These are phyloP conservation scores for Chymomyza costata DNA, from an alignment of 1,140 invertebrate genomes.

Conservation along the genomic window DNA sequence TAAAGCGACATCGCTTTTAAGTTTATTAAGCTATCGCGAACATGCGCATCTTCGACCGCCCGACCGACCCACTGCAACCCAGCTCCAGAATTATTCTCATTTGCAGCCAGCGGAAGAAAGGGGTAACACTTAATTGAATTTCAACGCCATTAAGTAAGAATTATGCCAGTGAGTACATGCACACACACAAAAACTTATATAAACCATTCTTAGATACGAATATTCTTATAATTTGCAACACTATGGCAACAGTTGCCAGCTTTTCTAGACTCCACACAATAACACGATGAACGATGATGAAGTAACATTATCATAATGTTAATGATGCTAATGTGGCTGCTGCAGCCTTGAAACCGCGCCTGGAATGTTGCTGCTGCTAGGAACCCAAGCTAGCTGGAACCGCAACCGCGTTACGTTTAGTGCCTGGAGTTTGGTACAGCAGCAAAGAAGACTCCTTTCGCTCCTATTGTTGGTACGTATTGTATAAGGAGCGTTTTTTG, in stretches of 20 bases:
- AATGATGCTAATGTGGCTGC: slow-evolving; percentile 59
- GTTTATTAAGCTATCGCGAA: slow-evolving; percentile 68
- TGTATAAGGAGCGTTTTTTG: too few species aligned
- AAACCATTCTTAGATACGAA: too few species aligned
- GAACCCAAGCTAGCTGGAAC: slow-evolving; percentile 26
- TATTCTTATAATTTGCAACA: too few species aligned
- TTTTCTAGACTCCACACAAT: background rate
- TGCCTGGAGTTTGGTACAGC: too few species aligned
- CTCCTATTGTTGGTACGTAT: too few species aligned
- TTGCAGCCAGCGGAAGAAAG: slow-evolving; percentile 32
- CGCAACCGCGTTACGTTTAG: slow-evolving; percentile 10
- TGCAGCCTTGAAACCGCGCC: slow-evolving; percentile 13
- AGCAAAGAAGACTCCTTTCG: too few species aligned
- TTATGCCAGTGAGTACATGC: slow-evolving; percentile 29
- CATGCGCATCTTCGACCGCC: too few species aligned
- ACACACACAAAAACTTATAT: too few species aligned
- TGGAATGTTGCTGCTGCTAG: slow-evolving; percentile 9
- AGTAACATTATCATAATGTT: slow-evolving; percentile 41
- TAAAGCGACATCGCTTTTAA: slow-evolving; percentile 56
- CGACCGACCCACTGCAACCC: too few species aligned
- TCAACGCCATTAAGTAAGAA: slow-evolving; percentile 66
- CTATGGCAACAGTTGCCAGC: slow-evolving; percentile 15
- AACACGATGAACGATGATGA: too few species aligned
- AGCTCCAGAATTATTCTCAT: too few species aligned
- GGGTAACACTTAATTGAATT: slow-evolving; percentile 61